These are phyloP conservation scores for Calycopis cecrops DNA, from an alignment of 1,140 invertebrate genomes.

Conservation along the genomic window DNA sequence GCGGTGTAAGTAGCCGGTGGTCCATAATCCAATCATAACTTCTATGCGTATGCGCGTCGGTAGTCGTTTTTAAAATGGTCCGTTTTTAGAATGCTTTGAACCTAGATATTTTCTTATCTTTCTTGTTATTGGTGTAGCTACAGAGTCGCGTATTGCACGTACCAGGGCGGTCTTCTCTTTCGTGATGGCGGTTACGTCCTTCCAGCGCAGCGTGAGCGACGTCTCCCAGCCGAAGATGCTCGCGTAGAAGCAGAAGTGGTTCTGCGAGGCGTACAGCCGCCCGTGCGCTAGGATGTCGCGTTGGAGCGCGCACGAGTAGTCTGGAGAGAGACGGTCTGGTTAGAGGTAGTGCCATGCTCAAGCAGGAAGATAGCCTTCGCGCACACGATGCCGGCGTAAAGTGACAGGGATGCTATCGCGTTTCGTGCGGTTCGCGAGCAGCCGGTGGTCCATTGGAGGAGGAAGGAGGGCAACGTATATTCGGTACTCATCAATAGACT, in stretches of 20 bases:
- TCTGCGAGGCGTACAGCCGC: constrained; percentile 93
- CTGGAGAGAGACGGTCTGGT: constrained; percentile 72
- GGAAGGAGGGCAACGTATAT: not conserved
- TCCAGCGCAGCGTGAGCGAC: constrained; percentile 86
- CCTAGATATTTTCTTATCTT: no score
- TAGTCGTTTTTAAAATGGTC: no score
- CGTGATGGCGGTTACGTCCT: constrained; percentile 93
- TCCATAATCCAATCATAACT: no score
- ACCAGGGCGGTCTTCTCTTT: constrained; percentile 84
- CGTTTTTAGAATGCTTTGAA: no score
- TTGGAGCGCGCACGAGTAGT: constrained; percentile 97
- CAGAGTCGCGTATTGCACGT: no score
- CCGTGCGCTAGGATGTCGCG: constrained; percentile 95
- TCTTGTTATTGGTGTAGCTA: no score
- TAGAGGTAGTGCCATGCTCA: not conserved
- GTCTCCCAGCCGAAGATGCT: constrained; percentile 98
- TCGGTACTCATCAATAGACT: not conserved
- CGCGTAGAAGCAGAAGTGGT: constrained; percentile 96
- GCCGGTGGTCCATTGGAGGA: no score
- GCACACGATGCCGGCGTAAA: no score
- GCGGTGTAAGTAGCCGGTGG: no score
- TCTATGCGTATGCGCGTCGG: no score
- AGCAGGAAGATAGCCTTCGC: not conserved
- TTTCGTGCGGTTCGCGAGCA: no score
- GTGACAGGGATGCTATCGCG: no score